Percentiles rank a stretch among this genome's conserved stretches.
phyloP scores from a whole-genome alignment of 1,140 invertebrate genomes.

The Dendroctonus ponderosae region DNA sequence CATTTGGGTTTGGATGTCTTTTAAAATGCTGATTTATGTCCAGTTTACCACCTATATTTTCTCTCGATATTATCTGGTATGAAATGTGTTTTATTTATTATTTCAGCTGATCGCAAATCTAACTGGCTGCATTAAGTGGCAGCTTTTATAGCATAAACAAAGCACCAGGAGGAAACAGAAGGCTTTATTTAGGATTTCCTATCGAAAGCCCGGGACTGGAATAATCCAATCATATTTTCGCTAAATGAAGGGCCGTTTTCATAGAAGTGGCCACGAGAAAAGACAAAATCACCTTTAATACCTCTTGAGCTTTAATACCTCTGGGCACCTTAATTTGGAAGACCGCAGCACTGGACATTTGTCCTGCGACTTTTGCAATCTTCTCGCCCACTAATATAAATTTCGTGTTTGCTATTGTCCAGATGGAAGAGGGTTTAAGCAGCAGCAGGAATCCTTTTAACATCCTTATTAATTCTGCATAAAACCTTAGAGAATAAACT shows the following conservation, averaged over 20 bases:
- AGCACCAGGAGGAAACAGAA: background rate
- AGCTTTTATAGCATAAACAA: background rate
- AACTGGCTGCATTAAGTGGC: background rate
- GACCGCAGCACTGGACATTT: too few relatives aligned
- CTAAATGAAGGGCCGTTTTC: background rate
- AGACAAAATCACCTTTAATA: too few relatives aligned
- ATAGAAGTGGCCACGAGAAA: background rate
- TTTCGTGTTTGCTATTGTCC: too few relatives aligned
- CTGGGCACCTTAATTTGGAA: too few relatives aligned
- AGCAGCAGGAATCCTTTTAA: too few relatives aligned
- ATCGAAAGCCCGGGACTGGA: background rate
- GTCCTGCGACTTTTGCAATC: too few relatives aligned
- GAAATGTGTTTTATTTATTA: constrained; percentile 22
- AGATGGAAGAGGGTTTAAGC: too few relatives aligned
- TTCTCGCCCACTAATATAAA: too few relatives aligned
- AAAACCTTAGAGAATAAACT: too few relatives aligned
- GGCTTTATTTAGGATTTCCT: background rate
- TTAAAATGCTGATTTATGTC: constrained; percentile 37
- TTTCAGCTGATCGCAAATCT: background rate
- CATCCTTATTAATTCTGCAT: too few relatives aligned
- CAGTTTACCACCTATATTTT: constrained; percentile 34
- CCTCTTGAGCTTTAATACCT: too few relatives aligned
- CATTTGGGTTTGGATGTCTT: constrained; percentile 32
- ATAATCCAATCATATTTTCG: background rate
- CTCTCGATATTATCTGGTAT: constrained; percentile 27